Percentiles rank a stretch among this genome's conserved stretches.
Conservation (phyloP, 2,888 invertebrate species). For the Ennomos fuscantarius region DNA sequence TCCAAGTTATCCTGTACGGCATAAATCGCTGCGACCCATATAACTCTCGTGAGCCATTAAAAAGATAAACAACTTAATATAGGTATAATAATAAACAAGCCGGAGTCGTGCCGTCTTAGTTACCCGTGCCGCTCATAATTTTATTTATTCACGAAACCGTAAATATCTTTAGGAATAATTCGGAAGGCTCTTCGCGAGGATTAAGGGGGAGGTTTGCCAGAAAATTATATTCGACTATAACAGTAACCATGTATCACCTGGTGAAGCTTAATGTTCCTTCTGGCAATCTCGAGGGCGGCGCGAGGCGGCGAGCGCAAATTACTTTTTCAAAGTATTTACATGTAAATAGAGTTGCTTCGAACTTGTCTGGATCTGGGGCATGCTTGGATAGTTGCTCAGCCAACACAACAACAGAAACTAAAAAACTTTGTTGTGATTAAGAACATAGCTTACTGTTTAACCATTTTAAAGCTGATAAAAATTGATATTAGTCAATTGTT, state of each 20-base stretch:
- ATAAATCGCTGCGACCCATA: constrained; percentile 80
- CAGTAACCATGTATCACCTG: constrained; percentile 86
- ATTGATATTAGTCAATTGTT: no score
- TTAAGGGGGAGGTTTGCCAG: constrained; percentile 82
- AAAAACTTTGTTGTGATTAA: no score
- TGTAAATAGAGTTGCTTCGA: constrained; percentile 79
- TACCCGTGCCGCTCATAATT: constrained; percentile 78
- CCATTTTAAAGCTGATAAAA: no score
- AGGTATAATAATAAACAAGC: constrained; percentile 83
- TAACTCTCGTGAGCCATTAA: constrained; percentile 81
- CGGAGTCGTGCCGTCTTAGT: constrained; percentile 69
- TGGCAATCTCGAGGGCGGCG: constrained; percentile 84
- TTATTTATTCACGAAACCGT: constrained; percentile 84
- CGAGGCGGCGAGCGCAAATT: constrained; percentile 78
- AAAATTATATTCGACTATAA: constrained; percentile 85
- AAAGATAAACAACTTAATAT: constrained; percentile 85
- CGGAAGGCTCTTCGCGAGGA: constrained; percentile 83
- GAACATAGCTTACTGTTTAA: no score
- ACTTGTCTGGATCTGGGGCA: constrained; percentile 47
- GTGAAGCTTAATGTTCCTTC: constrained; percentile 82
- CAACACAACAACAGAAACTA: background rate
- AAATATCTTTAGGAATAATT: constrained; percentile 84
- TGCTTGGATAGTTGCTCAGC: constrained; percentile 12
- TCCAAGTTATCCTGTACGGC: constrained; percentile 73
- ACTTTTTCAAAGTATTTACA: constrained; percentile 86